Base-by-base conservation (phyloP, 2,797 vertebrate species). In the Buphagus erythrorhynchus region DNA sequence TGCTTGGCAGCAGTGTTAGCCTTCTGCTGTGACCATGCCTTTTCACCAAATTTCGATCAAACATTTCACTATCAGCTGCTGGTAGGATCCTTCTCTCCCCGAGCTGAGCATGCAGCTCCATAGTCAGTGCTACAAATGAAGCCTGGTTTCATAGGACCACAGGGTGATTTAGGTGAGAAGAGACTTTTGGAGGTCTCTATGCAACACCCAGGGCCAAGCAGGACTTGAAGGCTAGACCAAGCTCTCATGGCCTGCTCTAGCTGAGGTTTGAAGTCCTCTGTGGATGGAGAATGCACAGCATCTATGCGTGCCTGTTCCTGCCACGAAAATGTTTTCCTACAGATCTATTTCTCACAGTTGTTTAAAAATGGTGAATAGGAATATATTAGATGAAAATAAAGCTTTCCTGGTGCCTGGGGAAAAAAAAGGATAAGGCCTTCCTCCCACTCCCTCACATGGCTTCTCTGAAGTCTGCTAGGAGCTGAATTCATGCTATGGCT, bases 91-190 rank as follows among this genome's bases (percentile, higher is more conserved):
- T 24, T 84, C n/a, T 19, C 25, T 71, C 21, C 6, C 9, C 6
- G 11, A 61, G 42, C 8, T 77, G 25, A 67, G 22, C 29, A 33
- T 7, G 8, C 2, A 1, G 21, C 10, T 91, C 45, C 35, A 19
- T 1, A 2, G 25, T 13, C 25, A 63, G 5, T 11, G 66, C n/a
- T 31, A 21, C 0, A 0, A 84, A 36, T 11, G 22, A 91, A 67
- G 6, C 17, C 48, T 61, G 12, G 5, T 63, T 63, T 75, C 35
- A n/a, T 7, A 33, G 51, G 55, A 48, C 14, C 28, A 51, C 28
- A 36, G 25, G 29, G 14, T 18, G 13, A 42, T 54, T 81, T 43
- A 85, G 21, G 17, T 33, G 40, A 29, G 22, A 48, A 80, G 29
- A 52, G 15, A 38, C 3, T 29, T 90, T 68, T 42, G 68, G 16